Conservation (phyloP, 2,113 vertebrate species). For the Arizona elegans region DNA sequence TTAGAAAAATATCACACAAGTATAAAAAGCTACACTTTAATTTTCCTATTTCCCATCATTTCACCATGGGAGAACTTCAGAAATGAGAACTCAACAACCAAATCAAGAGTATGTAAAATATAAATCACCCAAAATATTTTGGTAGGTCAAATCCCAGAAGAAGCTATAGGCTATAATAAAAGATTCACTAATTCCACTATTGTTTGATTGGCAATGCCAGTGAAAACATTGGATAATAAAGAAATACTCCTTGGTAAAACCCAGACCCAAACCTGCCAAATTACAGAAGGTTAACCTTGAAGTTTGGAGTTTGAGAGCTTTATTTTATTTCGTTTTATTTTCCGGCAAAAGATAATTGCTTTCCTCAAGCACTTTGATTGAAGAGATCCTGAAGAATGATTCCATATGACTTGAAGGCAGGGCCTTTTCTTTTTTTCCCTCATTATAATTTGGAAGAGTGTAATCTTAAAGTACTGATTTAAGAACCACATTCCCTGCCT, state of each 20-base stretch:
- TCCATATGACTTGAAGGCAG: neutral
- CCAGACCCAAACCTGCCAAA: neutral
- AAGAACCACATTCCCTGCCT: neutral
- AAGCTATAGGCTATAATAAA: neutral
- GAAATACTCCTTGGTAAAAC: neutral
- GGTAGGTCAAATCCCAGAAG: neutral
- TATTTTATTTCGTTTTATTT: neutral
- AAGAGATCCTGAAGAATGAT: neutral
- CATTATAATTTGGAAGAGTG: neutral
- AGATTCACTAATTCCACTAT: neutral
- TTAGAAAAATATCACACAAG: neutral
- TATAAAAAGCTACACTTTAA: neutral
- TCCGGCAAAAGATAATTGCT: neutral
- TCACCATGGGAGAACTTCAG: neutral
- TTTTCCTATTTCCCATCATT: neutral
- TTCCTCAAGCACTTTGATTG: neutral
- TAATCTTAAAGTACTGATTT: neutral
- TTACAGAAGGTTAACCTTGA: neutral
- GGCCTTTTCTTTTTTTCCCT: neutral
- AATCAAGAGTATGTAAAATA: neutral
- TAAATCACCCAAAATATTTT: neutral
- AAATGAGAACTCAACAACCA: neutral
- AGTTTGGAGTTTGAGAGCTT: neutral
- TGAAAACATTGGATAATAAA: neutral
- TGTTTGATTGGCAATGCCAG: neutral